Percentiles rank a stretch among this genome's conserved stretches.
Evolutionary conservation across 2,797 vertebrate species (phyloP).

Genomic region (Macropus fuliginosus): DNA sequence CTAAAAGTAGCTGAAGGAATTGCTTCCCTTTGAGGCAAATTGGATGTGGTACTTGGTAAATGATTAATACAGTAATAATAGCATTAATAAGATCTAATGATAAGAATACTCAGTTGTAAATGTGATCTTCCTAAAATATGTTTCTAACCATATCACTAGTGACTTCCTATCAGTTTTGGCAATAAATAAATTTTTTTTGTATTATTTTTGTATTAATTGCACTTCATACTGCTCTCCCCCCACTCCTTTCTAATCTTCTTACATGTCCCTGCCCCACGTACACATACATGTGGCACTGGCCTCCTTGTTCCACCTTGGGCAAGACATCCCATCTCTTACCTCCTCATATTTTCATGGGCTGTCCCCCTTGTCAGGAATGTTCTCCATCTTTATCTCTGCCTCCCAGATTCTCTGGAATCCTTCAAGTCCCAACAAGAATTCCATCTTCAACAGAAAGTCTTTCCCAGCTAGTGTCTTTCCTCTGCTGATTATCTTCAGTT

Average conservation of each 20-base stretch:
- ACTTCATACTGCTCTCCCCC: not conserved
- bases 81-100: constrained; percentile 6
- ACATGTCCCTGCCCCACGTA: constrained; percentile 64
- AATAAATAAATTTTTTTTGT: not conserved
- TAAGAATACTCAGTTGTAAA: not conserved
- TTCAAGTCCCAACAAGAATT: not conserved
- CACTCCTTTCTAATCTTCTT: constrained; percentile 54
- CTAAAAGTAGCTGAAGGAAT: constrained; percentile 48
- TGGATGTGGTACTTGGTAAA: constrained; percentile 38
- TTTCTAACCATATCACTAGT: not conserved
- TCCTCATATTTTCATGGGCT: not conserved
- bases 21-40: constrained; percentile 1
- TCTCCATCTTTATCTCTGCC: not conserved
- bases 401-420: not conserved
- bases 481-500: not conserved
- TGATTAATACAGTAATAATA: not conserved
- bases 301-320: not conserved
- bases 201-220: not conserved
- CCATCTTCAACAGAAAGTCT: not conserved
- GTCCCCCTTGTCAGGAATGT: not conserved
- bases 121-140: not conserved
- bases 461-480: not conserved
- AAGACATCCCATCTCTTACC: not conserved
- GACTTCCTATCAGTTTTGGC: not conserved
- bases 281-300: not conserved